A percentile compares a stretch with the other conserved stretches of the same genome.
These are phyloP conservation scores for Muschampia plurimacula DNA, from an alignment of 2,888 invertebrate species.

Conservation along the genomic window DNA sequence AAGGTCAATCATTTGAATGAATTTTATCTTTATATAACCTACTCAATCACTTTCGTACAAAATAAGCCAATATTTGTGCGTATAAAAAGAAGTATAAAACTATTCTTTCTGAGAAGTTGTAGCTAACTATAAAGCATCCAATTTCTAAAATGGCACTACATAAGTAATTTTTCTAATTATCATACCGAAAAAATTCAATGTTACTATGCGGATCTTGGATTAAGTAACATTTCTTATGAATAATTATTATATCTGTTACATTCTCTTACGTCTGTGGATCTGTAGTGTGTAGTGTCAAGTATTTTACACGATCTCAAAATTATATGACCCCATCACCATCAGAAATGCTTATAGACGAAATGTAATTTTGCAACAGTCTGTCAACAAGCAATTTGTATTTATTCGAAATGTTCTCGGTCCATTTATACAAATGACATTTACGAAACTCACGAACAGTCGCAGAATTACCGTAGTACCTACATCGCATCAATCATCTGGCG, in stretches of 20 bases:
- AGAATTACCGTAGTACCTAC: slow-evolving; percentile 18
- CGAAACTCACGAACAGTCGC: slow-evolving; percentile 28
- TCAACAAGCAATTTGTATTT: slow-evolving; percentile 15
- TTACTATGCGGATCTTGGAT: slow-evolving; percentile 13
- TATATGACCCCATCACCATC: not conserved
- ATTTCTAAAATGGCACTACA: slow-evolving; percentile 18
- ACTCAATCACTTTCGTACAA: not conserved
- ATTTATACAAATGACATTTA: slow-evolving; percentile 35
- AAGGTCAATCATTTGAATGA: not conserved
- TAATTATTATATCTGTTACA: slow-evolving; percentile 10
- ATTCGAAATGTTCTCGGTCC: slow-evolving; percentile 8
- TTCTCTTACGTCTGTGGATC: slow-evolving; percentile 3
- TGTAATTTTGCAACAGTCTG: slow-evolving; percentile 9
- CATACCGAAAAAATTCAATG: slow-evolving; percentile 14
- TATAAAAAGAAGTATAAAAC: not conserved
- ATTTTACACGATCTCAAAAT: not conserved
- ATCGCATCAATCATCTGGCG: slow-evolving; percentile 45
- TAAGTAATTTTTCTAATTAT: slow-evolving; percentile 19
- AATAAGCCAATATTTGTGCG: not conserved
- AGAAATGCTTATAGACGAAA: slow-evolving; percentile 7
- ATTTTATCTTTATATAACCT: not conserved
- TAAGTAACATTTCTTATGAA: slow-evolving; percentile 18
- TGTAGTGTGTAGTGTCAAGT: not conserved
- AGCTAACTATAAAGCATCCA: not conserved
- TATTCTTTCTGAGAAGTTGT: not conserved